Evolutionary conservation across 2,113 vertebrate species (phyloP), one percentile per base, ranked within the genome.

Genomic region (Caranx ignobilis): DNA sequence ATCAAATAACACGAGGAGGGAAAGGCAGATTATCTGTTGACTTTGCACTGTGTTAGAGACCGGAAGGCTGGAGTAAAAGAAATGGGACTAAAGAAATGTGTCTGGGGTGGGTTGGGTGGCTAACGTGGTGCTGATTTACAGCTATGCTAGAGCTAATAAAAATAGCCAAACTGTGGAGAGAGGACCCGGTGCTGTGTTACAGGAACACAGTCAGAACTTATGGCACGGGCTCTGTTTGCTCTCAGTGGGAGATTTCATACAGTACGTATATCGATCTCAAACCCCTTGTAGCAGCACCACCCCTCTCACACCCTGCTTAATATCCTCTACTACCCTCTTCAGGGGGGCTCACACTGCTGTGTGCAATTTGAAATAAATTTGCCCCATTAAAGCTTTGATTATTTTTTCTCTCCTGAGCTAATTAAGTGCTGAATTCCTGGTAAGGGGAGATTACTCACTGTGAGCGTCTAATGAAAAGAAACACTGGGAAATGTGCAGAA

Each of bases 331-430:
- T 87, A 84, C 63, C 62, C 35, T 79, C 74, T 52, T 65, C 67
- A 21, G 32, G 47, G 59, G 59, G 61, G 13, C 71, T 71, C 52
- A 16, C 62, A 56, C 77, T 62, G 75, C 83, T 85, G 73, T 79
- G 84, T 87, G 85, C 85, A 81, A 89, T 88, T 91, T 88, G 69
- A 89, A 89, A 90, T 87, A 77, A 76, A 91, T 92, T 88, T 86
- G 60, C 84, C 91, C 91, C 80, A 92, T 92, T 91, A 86, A 82
- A 88, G 34, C 82, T 88, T 37, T 79, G 91, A 90, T 93, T 92
- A 83, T 92, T 94, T 91, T 82, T 85, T 86, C 85, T 92, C 67
- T 75, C 79, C 66, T 41, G 34, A 75, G 79, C 85, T 90, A 92
- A 94, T 93, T 90, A 91, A 89, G 88, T 84, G 83, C 83, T 79